phyloP scores from a whole-genome alignment of 2,888 invertebrate genomes.

The Pilophorus perplexus region DNA sequence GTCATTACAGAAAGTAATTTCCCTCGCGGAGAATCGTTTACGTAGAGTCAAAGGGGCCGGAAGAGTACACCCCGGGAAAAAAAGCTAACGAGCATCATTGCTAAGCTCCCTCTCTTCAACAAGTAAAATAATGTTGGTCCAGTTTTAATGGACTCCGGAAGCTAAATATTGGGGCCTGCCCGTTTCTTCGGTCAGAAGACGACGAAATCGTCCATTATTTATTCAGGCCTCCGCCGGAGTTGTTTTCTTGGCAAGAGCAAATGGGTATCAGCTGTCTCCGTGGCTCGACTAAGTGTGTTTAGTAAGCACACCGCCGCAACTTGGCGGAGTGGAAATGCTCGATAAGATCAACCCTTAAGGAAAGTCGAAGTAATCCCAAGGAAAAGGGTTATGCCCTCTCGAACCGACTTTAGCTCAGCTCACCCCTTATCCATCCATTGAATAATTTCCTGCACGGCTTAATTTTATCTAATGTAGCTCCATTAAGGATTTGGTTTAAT shows the following conservation, averaged over 20 bases:
- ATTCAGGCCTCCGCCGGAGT: conserved; percentile 31
- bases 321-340: not conserved
- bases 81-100: not conserved
- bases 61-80: too few species aligned
- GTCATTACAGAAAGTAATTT: too few species aligned
- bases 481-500: too few species aligned
- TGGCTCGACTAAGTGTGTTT: conserved; percentile 11
- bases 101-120: not conserved
- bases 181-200: not conserved
- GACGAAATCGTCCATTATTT: conserved; percentile 11
- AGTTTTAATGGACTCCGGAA: not conserved
- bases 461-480: too few species aligned
- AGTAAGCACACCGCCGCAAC: conserved; percentile 12
- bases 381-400: not conserved
- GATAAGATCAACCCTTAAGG: not conserved
- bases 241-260: conserved; percentile 23
- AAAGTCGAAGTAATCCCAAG: not conserved
- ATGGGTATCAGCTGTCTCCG: conserved; percentile 29
- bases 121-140: conserved; percentile 10
- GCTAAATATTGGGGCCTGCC: too few species aligned
- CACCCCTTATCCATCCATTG: not conserved
- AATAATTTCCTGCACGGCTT: too few species aligned
- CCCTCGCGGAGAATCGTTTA: too few species aligned
- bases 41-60: too few species aligned
- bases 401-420: not conserved